These are phyloP conservation scores for Drosophila seguyi DNA, from an alignment of 1,140 invertebrate species.

Conservation along the genomic window DNA sequence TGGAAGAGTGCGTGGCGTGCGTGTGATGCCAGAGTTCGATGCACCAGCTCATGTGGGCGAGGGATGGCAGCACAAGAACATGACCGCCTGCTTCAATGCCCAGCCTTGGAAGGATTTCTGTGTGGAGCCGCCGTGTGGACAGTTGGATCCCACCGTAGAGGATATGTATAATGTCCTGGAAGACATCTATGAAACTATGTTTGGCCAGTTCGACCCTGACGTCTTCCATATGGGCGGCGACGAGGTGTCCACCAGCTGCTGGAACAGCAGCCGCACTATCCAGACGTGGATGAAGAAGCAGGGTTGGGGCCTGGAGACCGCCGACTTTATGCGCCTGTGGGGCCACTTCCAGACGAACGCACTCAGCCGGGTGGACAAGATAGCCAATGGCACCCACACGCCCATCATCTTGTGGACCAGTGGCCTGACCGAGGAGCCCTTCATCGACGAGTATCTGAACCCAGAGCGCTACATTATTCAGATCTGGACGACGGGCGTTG, in stretches of 20 bases:
- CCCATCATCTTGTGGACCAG: slow-evolving; percentile 93
- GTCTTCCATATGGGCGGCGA: slow-evolving; percentile 96
- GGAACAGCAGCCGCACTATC: slow-evolving; percentile 90
- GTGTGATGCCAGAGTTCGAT: slow-evolving; percentile 94
- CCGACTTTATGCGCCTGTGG: slow-evolving; percentile 91
- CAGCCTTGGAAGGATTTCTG: slow-evolving; percentile 92
- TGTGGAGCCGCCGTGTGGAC: slow-evolving; percentile 94
- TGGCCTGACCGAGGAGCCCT: slow-evolving; percentile 89
- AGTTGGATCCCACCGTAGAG: slow-evolving; percentile 92
- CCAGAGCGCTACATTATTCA: slow-evolving; percentile 92
- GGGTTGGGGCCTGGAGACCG: slow-evolving; percentile 87
- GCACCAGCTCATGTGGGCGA: slow-evolving; percentile 95
- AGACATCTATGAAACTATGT: slow-evolving; percentile 90
- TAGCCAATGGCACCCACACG: slow-evolving; percentile 82
- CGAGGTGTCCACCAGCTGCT: slow-evolving; percentile 91
- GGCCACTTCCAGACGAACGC: slow-evolving; percentile 90
- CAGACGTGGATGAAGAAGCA: slow-evolving; percentile 89
- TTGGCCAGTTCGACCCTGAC: slow-evolving; percentile 88
- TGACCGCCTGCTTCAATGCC: slow-evolving; percentile 89
- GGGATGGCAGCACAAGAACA: slow-evolving; percentile 92
- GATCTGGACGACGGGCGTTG: slow-evolving; percentile 90
- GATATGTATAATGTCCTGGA: slow-evolving; percentile 90
- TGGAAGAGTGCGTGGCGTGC: slow-evolving; percentile 90
- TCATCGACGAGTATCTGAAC: slow-evolving; percentile 89
- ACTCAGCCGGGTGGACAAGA: slow-evolving; percentile 87